phyloP scores from a whole-genome alignment of 2,888 invertebrate genomes.

The Eurois occulta region DNA sequence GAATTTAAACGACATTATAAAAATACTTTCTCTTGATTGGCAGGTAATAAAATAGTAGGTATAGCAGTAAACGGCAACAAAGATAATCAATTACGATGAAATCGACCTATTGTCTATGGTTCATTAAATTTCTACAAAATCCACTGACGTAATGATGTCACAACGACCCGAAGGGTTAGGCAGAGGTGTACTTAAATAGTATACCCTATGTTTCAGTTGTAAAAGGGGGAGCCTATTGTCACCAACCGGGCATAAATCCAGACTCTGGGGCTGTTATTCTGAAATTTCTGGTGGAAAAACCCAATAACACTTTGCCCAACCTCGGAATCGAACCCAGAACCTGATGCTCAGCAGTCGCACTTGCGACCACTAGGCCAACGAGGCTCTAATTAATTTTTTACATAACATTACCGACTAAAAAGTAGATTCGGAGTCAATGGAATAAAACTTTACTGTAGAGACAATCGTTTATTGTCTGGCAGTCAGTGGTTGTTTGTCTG shows the following conservation, averaged over 20 bases:
- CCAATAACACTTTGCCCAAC: too few species aligned
- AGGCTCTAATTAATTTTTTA: too few species aligned
- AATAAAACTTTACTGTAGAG: neutral
- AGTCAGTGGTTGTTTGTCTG: too few species aligned
- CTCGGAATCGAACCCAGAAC: too few species aligned
- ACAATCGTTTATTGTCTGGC: too few species aligned
- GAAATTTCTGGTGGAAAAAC: too few species aligned
- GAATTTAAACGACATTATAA: neutral
- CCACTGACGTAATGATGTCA: neutral
- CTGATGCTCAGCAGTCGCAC: too few species aligned
- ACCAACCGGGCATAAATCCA: neutral
- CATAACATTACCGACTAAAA: too few species aligned
- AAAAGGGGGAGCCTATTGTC: neutral
- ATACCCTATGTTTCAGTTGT: too few species aligned
- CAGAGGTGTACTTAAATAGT: neutral
- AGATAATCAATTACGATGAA: slow-evolving; percentile 28
- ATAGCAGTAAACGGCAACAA: slow-evolving; percentile 20
- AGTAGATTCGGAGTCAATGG: neutral
- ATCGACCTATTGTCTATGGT: slow-evolving; percentile 35
- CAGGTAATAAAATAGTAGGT: slow-evolving; percentile 20
- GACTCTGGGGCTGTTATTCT: too few species aligned
- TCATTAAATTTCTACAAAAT: slow-evolving; percentile 21
- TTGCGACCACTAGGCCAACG: too few species aligned
- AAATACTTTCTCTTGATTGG: slow-evolving; percentile 54
- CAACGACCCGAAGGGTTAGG: neutral